phyloP scores from a whole-genome alignment of 2,113 vertebrate species.

The Microcebus murinus region DNA sequence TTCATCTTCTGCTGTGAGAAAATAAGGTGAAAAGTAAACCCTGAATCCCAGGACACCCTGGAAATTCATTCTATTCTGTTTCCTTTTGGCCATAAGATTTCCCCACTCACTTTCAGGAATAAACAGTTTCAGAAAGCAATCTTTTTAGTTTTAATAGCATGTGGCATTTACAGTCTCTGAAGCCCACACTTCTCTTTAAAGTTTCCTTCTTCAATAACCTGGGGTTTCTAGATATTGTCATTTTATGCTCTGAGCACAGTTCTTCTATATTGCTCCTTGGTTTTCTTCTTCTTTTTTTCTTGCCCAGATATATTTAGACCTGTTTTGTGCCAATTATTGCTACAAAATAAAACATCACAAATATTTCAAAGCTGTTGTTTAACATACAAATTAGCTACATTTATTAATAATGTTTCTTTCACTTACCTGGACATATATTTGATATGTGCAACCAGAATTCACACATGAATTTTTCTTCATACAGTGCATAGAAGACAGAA shows the following conservation, averaged over 20 bases:
- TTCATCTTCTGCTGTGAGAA: conserved; percentile 50
- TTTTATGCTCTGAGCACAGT: neutral
- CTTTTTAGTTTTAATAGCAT: conserved; percentile 67
- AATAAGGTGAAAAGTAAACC: conserved; percentile 66
- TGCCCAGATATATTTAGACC: neutral
- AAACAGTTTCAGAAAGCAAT: conserved; percentile 66
- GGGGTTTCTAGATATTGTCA: neutral
- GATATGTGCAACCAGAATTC: neutral
- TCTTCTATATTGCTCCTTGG: neutral
- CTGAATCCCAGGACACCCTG: conserved; percentile 41
- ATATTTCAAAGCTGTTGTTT: neutral
- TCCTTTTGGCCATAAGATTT: conserved; percentile 60
- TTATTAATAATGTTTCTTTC: neutral
- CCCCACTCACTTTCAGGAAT: conserved; percentile 58
- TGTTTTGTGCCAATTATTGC: neutral
- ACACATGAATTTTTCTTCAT: neutral
- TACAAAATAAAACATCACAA: neutral
- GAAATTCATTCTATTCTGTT: conserved; percentile 66
- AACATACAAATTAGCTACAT: neutral
- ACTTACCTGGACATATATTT: neutral
- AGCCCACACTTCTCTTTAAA: conserved; percentile 52
- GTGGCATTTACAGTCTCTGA: conserved; percentile 57
- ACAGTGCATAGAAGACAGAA: neutral
- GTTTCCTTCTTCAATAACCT: conserved; percentile 18
- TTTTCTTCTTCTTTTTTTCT: neutral